A percentile compares a stretch with the other conserved stretches of the same genome.
Evolutionary conservation across 2,113 vertebrate species (phyloP).

Genomic region (Sialia sialis): DNA sequence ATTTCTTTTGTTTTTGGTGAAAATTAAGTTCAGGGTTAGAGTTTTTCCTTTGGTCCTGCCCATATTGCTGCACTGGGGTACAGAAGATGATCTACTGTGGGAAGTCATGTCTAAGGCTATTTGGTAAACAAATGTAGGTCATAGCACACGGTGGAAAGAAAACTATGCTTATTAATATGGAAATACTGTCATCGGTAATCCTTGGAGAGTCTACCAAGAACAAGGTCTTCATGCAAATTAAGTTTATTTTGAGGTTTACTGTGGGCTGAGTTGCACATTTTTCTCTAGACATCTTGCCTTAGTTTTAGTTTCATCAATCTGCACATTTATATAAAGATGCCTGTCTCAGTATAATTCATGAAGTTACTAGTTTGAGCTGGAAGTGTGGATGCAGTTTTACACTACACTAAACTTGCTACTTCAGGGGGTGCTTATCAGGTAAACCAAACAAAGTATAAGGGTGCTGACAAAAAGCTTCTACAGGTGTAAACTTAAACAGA

Average conservation of each 20-base stretch:
- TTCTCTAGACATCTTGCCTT: constrained; percentile 28
- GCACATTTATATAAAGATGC: not conserved
- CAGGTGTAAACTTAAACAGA: not conserved
- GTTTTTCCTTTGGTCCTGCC: not conserved
- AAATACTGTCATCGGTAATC: not conserved
- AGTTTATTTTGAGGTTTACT: constrained; percentile 51
- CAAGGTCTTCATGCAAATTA: constrained; percentile 39
- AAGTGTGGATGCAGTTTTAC: not conserved
- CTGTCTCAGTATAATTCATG: constrained; percentile 16
- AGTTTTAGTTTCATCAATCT: constrained; percentile 26
- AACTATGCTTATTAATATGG: not conserved
- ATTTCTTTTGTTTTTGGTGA: not conserved
- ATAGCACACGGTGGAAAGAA: not conserved
- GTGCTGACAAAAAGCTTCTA: not conserved
- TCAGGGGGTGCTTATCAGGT: not conserved
- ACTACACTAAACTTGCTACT: not conserved
- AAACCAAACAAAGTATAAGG: not conserved
- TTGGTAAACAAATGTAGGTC: not conserved
- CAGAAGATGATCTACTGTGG: not conserved
- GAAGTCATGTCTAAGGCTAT: not conserved
- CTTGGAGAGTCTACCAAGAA: not conserved
- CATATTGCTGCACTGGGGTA: not conserved
- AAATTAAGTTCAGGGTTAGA: not conserved
- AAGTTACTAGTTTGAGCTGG: not conserved
- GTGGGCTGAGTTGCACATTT: constrained; percentile 32